Conservation (phyloP, 2,888 invertebrate species). For the Himalopsyche tibetana region DNA sequence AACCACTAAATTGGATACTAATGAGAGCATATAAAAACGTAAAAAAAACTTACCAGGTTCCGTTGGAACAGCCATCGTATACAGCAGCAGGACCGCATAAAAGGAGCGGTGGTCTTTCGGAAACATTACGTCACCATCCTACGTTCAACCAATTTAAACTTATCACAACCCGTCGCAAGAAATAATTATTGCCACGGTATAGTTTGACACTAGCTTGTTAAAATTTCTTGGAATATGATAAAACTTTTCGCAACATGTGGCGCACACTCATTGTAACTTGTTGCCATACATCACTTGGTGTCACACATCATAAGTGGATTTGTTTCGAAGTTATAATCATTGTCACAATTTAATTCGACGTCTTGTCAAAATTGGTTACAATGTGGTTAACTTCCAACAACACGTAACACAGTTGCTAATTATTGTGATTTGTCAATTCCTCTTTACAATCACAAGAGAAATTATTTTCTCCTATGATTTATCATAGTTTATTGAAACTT, state of each 20-base stretch:
- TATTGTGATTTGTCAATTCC: no score
- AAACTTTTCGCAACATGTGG: neutral
- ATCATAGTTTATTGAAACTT: no score
- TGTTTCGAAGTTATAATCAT: no score
- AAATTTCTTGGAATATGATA: neutral
- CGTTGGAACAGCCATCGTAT: slow-evolving; percentile 59
- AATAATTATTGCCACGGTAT: neutral
- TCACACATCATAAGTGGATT: no score
- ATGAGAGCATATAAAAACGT: no score
- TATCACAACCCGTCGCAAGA: neutral
- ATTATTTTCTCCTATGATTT: no score
- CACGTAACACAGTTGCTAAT: no score
- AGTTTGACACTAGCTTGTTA: neutral
- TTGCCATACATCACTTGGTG: neutral
- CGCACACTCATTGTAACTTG: neutral
- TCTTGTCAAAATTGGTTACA: no score
- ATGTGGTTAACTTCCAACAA: no score
- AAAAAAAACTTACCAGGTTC: slow-evolving; percentile 54
- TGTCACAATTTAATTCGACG: no score
- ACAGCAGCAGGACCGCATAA: slow-evolving; percentile 61
- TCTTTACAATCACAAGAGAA: no score
- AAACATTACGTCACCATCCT: slow-evolving; percentile 65
- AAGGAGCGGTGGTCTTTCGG: slow-evolving; percentile 59
- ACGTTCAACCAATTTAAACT: slow-evolving; percentile 29
- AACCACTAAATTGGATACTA: no score